Conservation (phyloP, 2,113 vertebrate genomes). For the Elephas maximus region DNA sequence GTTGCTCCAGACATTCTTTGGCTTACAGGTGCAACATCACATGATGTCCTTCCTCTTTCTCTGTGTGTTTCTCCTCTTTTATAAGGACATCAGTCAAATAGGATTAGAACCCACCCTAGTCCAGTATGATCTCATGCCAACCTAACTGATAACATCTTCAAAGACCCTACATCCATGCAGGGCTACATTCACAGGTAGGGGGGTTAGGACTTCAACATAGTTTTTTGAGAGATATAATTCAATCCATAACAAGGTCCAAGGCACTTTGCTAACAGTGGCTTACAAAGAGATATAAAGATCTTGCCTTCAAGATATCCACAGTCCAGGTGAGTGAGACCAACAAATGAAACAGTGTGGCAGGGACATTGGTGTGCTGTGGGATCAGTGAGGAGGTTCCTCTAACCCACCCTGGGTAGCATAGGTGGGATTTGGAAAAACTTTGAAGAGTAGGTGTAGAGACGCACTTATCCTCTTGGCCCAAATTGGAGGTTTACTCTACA, state of each 20-base stretch:
- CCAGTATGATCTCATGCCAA: not conserved
- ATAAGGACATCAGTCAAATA: not conserved
- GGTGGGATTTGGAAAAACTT: not conserved
- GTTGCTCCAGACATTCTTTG: not conserved
- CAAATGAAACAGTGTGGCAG: not conserved
- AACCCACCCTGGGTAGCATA: not conserved
- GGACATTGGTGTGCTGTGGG: not conserved
- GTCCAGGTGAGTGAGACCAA: not conserved
- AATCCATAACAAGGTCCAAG: not conserved
- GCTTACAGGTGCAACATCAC: not conserved
- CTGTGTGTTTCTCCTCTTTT: not conserved
- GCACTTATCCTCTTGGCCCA: not conserved
- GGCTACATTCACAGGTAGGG: not conserved
- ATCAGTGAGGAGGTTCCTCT: not conserved
- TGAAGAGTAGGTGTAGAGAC: not conserved
- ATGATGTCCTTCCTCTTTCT: not conserved
- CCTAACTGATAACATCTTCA: not conserved
- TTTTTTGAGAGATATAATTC: not conserved
- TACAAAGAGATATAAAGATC: not conserved
- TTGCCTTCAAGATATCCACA: slow-evolving; percentile 27
- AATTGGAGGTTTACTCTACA: not conserved
- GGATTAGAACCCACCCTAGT: not conserved
- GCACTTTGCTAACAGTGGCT: slow-evolving; percentile 18
- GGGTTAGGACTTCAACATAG: not conserved
- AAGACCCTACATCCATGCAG: not conserved